These are phyloP conservation scores for Barbus barbus DNA, from an alignment of 2,113 vertebrate species.

Conservation along the genomic window DNA sequence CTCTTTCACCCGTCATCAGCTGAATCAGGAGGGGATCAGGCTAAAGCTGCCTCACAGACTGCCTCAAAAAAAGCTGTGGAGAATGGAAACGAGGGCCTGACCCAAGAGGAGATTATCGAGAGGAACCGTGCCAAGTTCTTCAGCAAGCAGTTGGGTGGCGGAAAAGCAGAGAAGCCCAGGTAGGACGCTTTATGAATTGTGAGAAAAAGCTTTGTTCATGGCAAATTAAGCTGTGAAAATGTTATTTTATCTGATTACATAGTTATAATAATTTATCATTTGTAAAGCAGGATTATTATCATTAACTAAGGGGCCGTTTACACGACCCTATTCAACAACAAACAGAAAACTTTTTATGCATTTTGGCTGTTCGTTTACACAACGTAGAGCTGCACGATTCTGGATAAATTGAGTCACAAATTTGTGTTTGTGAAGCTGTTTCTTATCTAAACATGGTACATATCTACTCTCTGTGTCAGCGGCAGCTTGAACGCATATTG, in stretches of 20 bases:
- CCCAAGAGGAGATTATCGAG: slow-evolving; percentile 84
- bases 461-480: too few relatives aligned
- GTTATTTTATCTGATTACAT: neutral
- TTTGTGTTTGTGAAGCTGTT: too few relatives aligned
- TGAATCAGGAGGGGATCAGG: slow-evolving; percentile 70
- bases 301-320: too few relatives aligned
- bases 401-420: too few relatives aligned
- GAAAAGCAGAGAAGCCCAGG: slow-evolving; percentile 78
- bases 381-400: too few relatives aligned
- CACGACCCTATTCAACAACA: too few relatives aligned
- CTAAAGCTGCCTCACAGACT: slow-evolving; percentile 71
- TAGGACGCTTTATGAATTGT: slow-evolving; percentile 51
- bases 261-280: neutral
- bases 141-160: slow-evolving; percentile 78
- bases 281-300: too few relatives aligned
- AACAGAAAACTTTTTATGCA: too few relatives aligned
- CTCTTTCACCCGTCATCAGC: slow-evolving; percentile 69
- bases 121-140: slow-evolving; percentile 89
- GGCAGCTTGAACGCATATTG: too few relatives aligned
- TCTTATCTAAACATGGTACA: too few relatives aligned
- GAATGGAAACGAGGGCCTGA: slow-evolving; percentile 81
- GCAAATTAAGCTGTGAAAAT: neutral
- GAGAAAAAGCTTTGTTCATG: neutral
- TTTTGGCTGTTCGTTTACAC: too few relatives aligned
- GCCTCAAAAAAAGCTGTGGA: slow-evolving; percentile 64